These are phyloP conservation scores for Zoroaster sp. DNA, from an alignment of 53 echinoderm and acorn worm species.

Conservation along the genomic window DNA sequence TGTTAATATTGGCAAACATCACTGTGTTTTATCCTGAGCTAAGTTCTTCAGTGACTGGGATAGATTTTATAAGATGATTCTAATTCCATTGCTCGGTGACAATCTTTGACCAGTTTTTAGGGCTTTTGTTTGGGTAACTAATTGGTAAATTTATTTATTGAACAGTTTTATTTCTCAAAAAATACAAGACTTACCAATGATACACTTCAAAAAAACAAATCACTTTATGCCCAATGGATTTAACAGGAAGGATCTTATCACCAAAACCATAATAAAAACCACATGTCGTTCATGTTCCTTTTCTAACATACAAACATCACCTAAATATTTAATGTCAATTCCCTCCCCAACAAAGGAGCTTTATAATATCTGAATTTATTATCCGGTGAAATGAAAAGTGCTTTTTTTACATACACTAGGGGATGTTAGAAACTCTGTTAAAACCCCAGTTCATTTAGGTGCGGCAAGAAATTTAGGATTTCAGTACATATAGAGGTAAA, in stretches of 20 bases:
- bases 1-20: no score
- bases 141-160: no score
- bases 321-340: background rate
- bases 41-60: no score
- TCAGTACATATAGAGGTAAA: background rate
- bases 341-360: background rate
- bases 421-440: background rate
- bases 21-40: no score
- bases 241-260: background rate
- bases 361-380: background rate
- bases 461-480: background rate
- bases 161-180: no score
- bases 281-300: background rate
- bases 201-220: no score
- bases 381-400: background rate
- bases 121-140: no score
- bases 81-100: no score
- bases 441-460: no score
- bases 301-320: background rate
- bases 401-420: background rate
- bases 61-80: no score
- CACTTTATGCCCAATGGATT: background rate
- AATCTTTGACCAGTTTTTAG: no score
- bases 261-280: background rate
- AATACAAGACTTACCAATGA: no score